Percentiles rank a stretch among this genome's conserved stretches.
Evolutionary conservation across 2,888 invertebrate genomes (phyloP).

Genomic region (Autographa gamma): DNA sequence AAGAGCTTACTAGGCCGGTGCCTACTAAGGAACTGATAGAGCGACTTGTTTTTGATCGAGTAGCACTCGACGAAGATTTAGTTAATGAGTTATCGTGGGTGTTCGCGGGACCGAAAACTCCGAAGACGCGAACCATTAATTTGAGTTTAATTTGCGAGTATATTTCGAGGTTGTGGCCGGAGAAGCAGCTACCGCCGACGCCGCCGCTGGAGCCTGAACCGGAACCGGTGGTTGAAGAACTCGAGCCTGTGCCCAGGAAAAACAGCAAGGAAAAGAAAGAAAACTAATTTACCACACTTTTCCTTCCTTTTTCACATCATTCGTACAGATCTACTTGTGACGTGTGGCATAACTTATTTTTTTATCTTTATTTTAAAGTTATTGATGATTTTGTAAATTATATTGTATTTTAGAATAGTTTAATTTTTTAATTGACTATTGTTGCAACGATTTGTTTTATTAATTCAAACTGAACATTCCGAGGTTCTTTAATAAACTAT

Average conservation of each 20-base stretch:
- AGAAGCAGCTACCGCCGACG: slow-evolving; percentile 23
- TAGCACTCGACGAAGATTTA: slow-evolving; percentile 25
- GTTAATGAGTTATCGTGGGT: slow-evolving; percentile 14
- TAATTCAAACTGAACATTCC: neutral
- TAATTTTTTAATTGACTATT: slow-evolving; percentile 1
- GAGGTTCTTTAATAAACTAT: neutral
- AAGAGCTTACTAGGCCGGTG: slow-evolving; percentile 15
- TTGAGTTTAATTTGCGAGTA: slow-evolving; percentile 25
- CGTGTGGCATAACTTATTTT: slow-evolving; percentile 8
- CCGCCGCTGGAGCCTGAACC: slow-evolving; percentile 24
- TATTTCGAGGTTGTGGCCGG: slow-evolving; percentile 39
- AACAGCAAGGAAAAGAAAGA: slow-evolving; percentile 6
- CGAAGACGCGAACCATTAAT: slow-evolving; percentile 24
- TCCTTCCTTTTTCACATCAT: neutral
- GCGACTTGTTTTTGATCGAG: slow-evolving; percentile 4
- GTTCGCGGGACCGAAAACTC: slow-evolving; percentile 35
- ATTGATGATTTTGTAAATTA: neutral
- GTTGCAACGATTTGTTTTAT: neutral
- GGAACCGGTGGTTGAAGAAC: neutral
- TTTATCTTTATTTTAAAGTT: slow-evolving; percentile 2
- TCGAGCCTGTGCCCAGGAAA: neutral
- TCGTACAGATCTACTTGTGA: neutral
- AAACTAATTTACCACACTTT: slow-evolving; percentile 5
- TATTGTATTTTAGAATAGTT: slow-evolving; percentile 8
- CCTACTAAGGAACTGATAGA: slow-evolving; percentile 23